Conservation (phyloP, 37 sponge, comb jelly and placozoan species). For the Hormiphora californensis region DNA sequence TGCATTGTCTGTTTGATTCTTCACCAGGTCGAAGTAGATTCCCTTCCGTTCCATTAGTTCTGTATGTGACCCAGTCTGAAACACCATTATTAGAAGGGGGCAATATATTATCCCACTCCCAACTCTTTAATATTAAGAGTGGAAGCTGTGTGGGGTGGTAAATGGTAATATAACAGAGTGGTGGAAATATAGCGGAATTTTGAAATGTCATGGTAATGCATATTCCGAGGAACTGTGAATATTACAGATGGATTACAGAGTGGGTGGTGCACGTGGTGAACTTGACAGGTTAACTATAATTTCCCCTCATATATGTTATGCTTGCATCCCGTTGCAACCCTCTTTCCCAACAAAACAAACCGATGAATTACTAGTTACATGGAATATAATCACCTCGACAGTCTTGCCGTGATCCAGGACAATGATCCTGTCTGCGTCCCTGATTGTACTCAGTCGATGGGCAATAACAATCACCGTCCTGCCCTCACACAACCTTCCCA, state of each 20-base stretch:
- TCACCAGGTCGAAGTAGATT: constrained; percentile 64
- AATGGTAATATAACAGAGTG: too few species aligned
- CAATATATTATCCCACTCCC: too few species aligned
- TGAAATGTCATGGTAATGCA: too few species aligned
- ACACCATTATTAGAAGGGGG: not conserved
- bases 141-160: too few species aligned
- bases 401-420: constrained; percentile 67
- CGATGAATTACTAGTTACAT: not conserved
- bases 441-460: constrained; percentile 84
- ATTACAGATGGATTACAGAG: too few species aligned
- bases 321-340: not conserved
- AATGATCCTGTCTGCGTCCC: constrained; percentile 74
- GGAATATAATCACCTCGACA: constrained; percentile 59
- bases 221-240: too few species aligned
- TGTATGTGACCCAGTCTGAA: constrained; percentile 67
- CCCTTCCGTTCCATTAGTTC: constrained; percentile 63
- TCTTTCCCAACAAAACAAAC: too few species aligned
- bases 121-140: too few species aligned
- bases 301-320: not conserved
- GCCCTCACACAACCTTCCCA: constrained; percentile 66
- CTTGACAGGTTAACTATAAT: not conserved
- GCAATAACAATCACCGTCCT: constrained; percentile 89
- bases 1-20: constrained; percentile 73
- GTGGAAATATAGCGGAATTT: too few species aligned
- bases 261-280: too few species aligned